A percentile compares a stretch with the other conserved stretches of the same genome.
These are phyloP conservation scores for Diarsia brunnea DNA, from an alignment of 2,888 invertebrate genomes.

Conservation along the genomic window DNA sequence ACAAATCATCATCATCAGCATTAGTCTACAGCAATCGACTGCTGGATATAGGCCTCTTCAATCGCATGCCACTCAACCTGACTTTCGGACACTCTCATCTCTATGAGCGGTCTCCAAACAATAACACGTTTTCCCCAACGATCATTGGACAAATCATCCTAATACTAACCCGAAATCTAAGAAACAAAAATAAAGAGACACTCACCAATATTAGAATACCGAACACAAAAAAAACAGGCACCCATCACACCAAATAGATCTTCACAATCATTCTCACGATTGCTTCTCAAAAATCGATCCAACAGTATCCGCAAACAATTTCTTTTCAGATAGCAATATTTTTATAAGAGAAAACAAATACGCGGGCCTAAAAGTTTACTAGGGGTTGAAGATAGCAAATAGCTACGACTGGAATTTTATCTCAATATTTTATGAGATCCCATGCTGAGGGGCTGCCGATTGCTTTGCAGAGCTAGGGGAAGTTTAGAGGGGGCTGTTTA, in stretches of 20 bases:
- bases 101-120: too few species aligned
- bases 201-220: constrained; percentile 21
- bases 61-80: too few species aligned
- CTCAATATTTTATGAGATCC: constrained; percentile 78
- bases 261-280: constrained; percentile 45
- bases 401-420: constrained; percentile 69
- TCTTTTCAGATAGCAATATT: constrained; percentile 63
- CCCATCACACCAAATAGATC: constrained; percentile 22
- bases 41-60: too few species aligned
- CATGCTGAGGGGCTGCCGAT: constrained; percentile 64
- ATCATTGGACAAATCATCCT: neutral
- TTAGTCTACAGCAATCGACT: too few species aligned
- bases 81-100: too few species aligned
- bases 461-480: constrained; percentile 57
- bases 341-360: constrained; percentile 65
- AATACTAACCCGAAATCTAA: neutral
- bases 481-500: constrained; percentile 36
- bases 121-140: too few species aligned
- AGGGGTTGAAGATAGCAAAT: constrained; percentile 66
- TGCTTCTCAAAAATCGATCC: constrained; percentile 44
- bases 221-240: constrained; percentile 5
- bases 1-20: neutral
- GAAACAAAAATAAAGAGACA: neutral
- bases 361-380: constrained; percentile 66
- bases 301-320: constrained; percentile 56